Base-by-base conservation (phyloP, 2,113 vertebrate species). In the Elachura formosa region DNA sequence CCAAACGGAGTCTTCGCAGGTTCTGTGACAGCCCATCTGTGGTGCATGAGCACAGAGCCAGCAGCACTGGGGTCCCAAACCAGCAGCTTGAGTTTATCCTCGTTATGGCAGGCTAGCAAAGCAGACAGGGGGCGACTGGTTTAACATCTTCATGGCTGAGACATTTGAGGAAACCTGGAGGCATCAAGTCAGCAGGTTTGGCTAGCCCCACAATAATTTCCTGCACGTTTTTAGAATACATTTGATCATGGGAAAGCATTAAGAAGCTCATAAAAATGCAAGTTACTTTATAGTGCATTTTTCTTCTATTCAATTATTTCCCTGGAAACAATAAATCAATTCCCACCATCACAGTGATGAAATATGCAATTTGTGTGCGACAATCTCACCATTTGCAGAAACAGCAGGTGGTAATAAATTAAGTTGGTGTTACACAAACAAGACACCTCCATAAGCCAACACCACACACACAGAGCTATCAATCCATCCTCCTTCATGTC, bases 391-490 rank as follows among this genome's bases (percentile, higher is more conserved):
- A 81, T 74, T 54, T 90, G 79, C 69, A 90, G 89, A 73, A 86
- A 80, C 79, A 92, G 89, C 40, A 86, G 84, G 54, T 54, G 78
- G 46, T 31, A 72, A 91, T 95, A 94, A 91, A 91, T 91, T 77
- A 85, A 91, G 69, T 4, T 84, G 87, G 67, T 81, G 59, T 71
- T 58, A 85, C 69, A 91, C 80, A 79, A 87, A 85, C 62, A 84
- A 54, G 68, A 77, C 81, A 93, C 52, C 41, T 91, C 55, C 14
- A 8, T 20, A 71, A 88, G 45, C 49, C 62, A 79, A 46, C 40
- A 59, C 10, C 15, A 26, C 62, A 75, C 49, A 80, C 62, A 59
- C 21, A 54, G 41, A 84, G 76, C 90, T 54, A 71, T 59, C 89
- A 71, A 88, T 72, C 75, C 43, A 58, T 43, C 46, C 51, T 68